Evolutionary conservation across 2,797 vertebrate species (phyloP).

Genomic region (Micromesistius poutassou): DNA sequence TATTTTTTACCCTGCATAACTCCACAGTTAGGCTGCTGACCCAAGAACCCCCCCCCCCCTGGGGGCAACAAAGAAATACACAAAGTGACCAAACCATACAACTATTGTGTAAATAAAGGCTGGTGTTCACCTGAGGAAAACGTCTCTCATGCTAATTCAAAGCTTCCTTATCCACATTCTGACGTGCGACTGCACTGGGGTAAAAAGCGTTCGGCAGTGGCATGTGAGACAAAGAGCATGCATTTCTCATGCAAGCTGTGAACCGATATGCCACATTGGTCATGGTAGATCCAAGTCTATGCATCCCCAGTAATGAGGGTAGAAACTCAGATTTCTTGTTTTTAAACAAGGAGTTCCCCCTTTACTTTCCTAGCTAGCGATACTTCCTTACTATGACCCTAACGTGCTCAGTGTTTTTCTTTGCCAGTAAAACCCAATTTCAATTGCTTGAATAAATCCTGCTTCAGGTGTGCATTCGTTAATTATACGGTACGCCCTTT

Average conservation of each 20-base stretch:
- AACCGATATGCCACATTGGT: background rate
- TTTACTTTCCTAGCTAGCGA: background rate
- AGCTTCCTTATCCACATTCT: background rate
- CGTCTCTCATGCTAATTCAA: background rate
- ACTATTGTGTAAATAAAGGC: background rate
- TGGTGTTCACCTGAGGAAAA: background rate
- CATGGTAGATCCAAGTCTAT: background rate
- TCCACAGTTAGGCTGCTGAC: slow-evolving; percentile 11
- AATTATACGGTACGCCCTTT: background rate
- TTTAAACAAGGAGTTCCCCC: background rate
- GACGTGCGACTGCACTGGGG: background rate
- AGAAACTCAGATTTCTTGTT: background rate
- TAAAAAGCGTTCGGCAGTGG: background rate
- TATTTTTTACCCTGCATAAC: slow-evolving; percentile 16
- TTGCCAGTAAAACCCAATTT: background rate
- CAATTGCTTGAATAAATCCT: background rate
- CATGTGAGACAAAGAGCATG: background rate
- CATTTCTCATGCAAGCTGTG: background rate
- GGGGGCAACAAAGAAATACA: background rate
- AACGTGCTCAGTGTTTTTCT: background rate
- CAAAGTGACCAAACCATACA: background rate
- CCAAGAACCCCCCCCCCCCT: background rate
- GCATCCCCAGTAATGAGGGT: background rate
- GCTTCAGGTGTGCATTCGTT: background rate
- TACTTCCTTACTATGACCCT: background rate